A percentile compares a stretch with the other conserved stretches of the same genome.
These are phyloP conservation scores for Hirudo medicinalis DNA, from an alignment of 1,140 invertebrate genomes.

Conservation along the genomic window DNA sequence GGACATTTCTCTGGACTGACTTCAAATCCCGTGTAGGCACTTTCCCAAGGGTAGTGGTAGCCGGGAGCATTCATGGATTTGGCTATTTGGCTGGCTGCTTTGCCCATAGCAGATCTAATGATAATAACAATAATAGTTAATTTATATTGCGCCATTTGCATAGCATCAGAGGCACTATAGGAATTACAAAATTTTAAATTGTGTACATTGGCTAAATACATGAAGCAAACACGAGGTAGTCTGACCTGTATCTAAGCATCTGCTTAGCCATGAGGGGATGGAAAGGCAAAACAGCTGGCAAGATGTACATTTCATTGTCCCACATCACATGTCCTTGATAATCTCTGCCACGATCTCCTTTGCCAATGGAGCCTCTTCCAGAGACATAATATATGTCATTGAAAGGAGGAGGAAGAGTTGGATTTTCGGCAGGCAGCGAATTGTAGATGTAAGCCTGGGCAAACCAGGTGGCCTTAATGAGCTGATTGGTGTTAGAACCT, in stretches of 20 bases:
- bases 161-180: no score
- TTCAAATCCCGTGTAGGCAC: conserved; percentile 19
- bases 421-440: conserved; percentile 17
- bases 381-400: conserved; percentile 19
- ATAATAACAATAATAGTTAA: no score
- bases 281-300: conserved; percentile 21
- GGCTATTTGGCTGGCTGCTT: conserved; percentile 11
- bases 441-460: conserved; percentile 22
- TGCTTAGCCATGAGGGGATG: conserved; percentile 21
- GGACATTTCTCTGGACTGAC: conserved; percentile 12
- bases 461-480: conserved; percentile 19
- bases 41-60: conserved; percentile 21
- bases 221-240: neutral
- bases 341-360: conserved; percentile 17
- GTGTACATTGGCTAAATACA: neutral
- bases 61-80: conserved; percentile 10
- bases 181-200: neutral
- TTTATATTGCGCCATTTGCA: no score
- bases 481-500: conserved; percentile 16
- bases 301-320: conserved; percentile 24
- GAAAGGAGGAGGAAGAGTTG: conserved; percentile 18
- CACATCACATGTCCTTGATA: conserved; percentile 23
- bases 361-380: conserved; percentile 14
- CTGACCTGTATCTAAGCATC: conserved; percentile 14
- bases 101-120: conserved; percentile 14